Conservation (phyloP, 2,113 vertebrate species). For the Carollia perspicillata region DNA sequence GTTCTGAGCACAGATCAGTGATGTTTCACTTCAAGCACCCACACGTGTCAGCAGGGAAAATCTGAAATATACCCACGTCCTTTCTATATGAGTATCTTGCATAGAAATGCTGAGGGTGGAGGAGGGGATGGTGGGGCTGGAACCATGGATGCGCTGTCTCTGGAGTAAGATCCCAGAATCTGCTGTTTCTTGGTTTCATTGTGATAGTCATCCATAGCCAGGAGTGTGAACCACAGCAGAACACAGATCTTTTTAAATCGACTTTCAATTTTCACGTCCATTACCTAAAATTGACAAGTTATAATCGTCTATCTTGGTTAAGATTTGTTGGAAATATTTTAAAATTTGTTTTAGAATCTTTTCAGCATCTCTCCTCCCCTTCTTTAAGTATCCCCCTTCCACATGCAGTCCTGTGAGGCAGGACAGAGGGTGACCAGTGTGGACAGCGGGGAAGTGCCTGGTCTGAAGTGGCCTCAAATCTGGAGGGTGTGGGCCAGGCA, state of each 20-base stretch:
- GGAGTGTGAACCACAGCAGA: not conserved
- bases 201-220: not conserved
- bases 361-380: not conserved
- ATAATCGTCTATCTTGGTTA: not conserved
- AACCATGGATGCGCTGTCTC: not conserved
- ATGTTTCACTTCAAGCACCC: not conserved
- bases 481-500: not conserved
- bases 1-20: not conserved
- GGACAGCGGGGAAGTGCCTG: not conserved
- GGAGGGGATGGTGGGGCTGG: not conserved
- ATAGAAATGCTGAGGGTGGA: no score
- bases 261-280: not conserved
- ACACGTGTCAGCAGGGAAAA: not conserved
- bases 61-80: not conserved
- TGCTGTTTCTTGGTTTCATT: not conserved
- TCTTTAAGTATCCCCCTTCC: not conserved
- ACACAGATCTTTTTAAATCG: not conserved
- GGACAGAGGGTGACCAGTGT: not conserved
- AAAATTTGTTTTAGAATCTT: not conserved
- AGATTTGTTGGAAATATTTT: not conserved
- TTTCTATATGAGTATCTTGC: no score
- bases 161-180: not conserved
- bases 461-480: not conserved
- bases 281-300: not conserved
- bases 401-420: not conserved